phyloP scores from a whole-genome alignment of 1,140 invertebrate species.

The Trinorchestia longiramus region DNA sequence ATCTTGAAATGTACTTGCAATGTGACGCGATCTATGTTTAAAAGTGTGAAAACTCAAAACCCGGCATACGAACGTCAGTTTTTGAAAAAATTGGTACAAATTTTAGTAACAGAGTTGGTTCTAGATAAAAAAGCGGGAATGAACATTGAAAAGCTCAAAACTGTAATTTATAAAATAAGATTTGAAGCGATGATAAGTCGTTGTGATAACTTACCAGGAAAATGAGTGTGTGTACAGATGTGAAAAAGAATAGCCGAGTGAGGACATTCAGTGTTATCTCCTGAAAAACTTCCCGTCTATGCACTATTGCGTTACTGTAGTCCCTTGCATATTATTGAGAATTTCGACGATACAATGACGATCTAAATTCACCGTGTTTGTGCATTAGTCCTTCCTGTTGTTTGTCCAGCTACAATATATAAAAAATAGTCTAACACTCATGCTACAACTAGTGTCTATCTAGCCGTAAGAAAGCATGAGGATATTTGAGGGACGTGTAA shows the following conservation, averaged over 20 bases:
- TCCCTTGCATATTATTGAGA: background rate
- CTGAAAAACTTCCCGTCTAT: conserved; percentile 28
- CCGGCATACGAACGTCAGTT: background rate
- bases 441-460: background rate
- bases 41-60: background rate
- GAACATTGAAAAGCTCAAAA: background rate
- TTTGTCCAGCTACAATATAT: background rate
- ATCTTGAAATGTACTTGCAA: background rate
- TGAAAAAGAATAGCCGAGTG: background rate
- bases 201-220: background rate
- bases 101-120: background rate
- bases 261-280: background rate
- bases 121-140: background rate
- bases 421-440: background rate
- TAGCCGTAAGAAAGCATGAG: background rate
- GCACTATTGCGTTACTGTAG: conserved; percentile 16
- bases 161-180: background rate
- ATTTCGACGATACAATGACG: background rate
- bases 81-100: background rate
- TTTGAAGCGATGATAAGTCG: background rate
- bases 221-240: background rate
- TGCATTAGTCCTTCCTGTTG: background rate
- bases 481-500: background rate
- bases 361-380: background rate
- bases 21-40: background rate